Evolutionary conservation across 2,888 invertebrate species (phyloP).

Genomic region (Tenthredo scrophulariae): DNA sequence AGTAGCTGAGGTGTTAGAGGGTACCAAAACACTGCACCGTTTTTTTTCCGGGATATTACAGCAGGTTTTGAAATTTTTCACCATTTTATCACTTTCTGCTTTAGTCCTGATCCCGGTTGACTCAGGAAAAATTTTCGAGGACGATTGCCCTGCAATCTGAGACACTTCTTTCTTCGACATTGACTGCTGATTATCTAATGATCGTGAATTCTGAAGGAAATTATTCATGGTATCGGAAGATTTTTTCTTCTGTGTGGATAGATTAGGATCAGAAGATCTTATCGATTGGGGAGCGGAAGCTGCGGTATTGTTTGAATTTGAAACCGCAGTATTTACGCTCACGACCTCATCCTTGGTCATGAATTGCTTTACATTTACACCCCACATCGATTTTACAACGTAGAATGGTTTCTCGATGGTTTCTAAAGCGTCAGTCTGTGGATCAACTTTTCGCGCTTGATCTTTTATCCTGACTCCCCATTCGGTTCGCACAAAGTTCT

Average conservation of each 20-base stretch:
- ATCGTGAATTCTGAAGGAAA: not conserved
- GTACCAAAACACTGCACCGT: not conserved
- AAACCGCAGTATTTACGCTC: not conserved
- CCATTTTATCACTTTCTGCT: not conserved
- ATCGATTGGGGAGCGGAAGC: not conserved
- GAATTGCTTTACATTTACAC: constrained; percentile 57
- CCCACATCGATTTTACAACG: constrained; percentile 61
- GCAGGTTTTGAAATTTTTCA: not conserved
- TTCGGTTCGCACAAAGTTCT: constrained; percentile 59
- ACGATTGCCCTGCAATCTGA: constrained; percentile 2
- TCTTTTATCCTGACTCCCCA: constrained; percentile 67
- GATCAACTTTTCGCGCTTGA: constrained; percentile 39
- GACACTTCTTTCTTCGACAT: not conserved
- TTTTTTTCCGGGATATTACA: not conserved
- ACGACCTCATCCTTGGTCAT: constrained; percentile 44
- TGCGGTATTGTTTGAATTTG: not conserved
- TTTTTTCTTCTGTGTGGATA: not conserved
- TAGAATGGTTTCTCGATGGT: constrained; percentile 56
- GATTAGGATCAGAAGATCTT: not conserved
- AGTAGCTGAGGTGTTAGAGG: not conserved
- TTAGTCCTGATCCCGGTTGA: not conserved
- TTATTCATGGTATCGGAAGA: not conserved
- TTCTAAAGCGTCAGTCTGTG: constrained; percentile 38
- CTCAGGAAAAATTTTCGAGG: not conserved
- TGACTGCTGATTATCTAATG: not conserved